phyloP scores from a whole-genome alignment of 2,797 vertebrate genomes.

The Eulemur albifrons region DNA sequence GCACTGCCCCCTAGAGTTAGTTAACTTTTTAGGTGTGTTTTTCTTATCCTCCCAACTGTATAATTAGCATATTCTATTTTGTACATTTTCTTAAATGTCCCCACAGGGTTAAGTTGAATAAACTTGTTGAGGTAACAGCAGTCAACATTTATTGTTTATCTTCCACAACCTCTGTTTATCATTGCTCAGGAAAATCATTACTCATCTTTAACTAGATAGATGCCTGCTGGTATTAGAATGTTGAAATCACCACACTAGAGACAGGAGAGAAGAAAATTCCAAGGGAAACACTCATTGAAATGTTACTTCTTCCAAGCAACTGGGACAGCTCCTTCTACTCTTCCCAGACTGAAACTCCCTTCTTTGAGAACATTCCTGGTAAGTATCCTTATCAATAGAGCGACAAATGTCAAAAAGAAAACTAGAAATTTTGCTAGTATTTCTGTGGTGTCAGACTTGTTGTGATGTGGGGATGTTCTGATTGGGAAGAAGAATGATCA shows the following conservation, averaged over 20 bases:
- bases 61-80: background rate
- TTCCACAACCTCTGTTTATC: background rate
- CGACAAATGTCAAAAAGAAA: background rate
- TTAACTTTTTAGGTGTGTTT: background rate
- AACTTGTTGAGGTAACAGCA: background rate
- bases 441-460: background rate
- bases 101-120: background rate
- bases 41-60: background rate
- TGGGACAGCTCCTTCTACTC: background rate
- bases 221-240: background rate
- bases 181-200: background rate
- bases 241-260: background rate
- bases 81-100: slow-evolving; percentile 10
- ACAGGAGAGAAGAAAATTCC: background rate
- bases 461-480: background rate
- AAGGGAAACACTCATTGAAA: background rate
- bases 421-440: background rate
- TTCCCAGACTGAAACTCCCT: background rate
- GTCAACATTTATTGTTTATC: background rate
- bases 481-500: background rate
- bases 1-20: slow-evolving; percentile 37
- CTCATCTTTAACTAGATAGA: background rate
- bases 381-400: background rate
- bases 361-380: background rate
- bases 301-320: background rate